phyloP scores from a whole-genome alignment of 2,113 vertebrate species.

The Varanus komodoensis region DNA sequence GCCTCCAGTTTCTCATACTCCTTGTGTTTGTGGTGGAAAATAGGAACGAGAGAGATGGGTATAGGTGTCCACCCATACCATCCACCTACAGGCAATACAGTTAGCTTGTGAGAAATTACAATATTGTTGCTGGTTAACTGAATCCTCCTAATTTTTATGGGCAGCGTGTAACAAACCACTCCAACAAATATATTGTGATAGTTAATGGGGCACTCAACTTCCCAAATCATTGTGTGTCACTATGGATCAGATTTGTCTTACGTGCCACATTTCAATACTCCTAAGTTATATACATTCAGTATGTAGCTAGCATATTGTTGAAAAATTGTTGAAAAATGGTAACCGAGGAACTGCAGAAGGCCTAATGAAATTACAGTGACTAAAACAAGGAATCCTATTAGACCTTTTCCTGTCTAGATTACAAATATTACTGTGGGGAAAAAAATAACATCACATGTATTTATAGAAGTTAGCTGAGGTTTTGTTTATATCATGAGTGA shows the following conservation, averaged over 20 bases:
- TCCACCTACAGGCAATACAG: not conserved
- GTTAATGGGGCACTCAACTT: not conserved
- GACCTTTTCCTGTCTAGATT: not conserved
- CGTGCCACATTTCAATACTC: not conserved
- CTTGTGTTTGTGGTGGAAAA: no score
- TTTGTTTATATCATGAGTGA: constrained; percentile 54
- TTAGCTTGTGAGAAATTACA: not conserved
- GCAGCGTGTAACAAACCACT: not conserved
- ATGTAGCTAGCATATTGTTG: not conserved
- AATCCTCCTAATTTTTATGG: not conserved
- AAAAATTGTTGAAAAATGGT: not conserved
- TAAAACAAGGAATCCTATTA: not conserved
- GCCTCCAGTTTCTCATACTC: no score
- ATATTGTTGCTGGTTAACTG: not conserved
- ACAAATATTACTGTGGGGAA: not conserved
- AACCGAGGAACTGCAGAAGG: not conserved
- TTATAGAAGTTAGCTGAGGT: constrained; percentile 54
- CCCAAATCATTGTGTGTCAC: not conserved
- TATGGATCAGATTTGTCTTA: not conserved
- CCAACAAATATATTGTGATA: not conserved
- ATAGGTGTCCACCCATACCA: not conserved
- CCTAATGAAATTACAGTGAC: not conserved
- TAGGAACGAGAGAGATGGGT: not conserved
- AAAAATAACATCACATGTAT: constrained; percentile 50
- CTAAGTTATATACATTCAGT: not conserved